Evolutionary conservation across 2,888 invertebrate genomes (phyloP).

Genomic region (Amphipyra berbera): DNA sequence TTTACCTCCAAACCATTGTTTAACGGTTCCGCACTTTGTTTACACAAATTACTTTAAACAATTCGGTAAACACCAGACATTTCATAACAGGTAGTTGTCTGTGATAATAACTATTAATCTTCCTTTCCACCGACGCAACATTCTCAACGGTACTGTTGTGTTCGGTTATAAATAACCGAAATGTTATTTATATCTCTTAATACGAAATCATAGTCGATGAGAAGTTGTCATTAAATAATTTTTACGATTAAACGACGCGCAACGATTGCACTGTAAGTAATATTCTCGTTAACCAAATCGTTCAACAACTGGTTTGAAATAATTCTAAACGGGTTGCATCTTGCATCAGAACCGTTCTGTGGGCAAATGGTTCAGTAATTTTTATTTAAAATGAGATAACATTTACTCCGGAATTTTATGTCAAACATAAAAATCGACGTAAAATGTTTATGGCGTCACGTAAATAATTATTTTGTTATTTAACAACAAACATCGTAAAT

Average conservation of each 20-base stretch:
- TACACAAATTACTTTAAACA: slow-evolving; percentile 65
- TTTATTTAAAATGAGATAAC: slow-evolving; percentile 69
- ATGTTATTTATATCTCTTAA: slow-evolving; percentile 63
- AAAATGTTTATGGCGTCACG: slow-evolving; percentile 66
- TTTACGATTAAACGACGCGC: slow-evolving; percentile 64
- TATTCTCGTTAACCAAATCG: slow-evolving; percentile 71
- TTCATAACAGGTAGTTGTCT: slow-evolving; percentile 53
- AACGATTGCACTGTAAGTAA: slow-evolving; percentile 64
- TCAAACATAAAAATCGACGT: slow-evolving; percentile 69
- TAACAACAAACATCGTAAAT: slow-evolving; percentile 67
- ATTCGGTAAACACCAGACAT: slow-evolving; percentile 52
- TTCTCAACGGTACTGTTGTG: slow-evolving; percentile 36
- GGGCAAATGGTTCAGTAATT: slow-evolving; percentile 62
- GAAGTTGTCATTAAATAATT: slow-evolving; percentile 69
- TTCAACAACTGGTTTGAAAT: slow-evolving; percentile 69
- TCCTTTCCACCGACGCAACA: slow-evolving; percentile 31
- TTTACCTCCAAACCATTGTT: slow-evolving; percentile 70
- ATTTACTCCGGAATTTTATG: slow-evolving; percentile 65
- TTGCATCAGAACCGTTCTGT: slow-evolving; percentile 62
- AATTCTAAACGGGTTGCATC: slow-evolving; percentile 64
- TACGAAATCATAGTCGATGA: slow-evolving; percentile 61
- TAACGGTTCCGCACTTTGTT: slow-evolving; percentile 63
- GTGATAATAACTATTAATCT: slow-evolving; percentile 56
- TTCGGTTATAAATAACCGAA: slow-evolving; percentile 48
- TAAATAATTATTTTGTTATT: slow-evolving; percentile 72